A percentile compares a stretch with the other conserved stretches of the same genome.
Conservation (phyloP, 92 coral and sea anemone species). For the Metridium senile region DNA sequence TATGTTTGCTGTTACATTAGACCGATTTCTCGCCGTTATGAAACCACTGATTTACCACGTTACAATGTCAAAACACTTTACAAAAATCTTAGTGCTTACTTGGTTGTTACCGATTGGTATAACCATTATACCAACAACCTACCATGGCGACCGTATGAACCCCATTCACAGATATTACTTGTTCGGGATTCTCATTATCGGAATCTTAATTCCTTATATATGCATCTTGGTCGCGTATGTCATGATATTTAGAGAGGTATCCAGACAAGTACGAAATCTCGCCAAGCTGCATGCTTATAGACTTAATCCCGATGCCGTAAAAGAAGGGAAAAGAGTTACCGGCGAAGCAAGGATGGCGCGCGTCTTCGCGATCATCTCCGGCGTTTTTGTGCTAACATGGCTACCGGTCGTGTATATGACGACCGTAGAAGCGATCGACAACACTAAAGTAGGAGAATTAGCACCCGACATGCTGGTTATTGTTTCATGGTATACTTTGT, state of each 20-base stretch:
- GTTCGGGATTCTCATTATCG: slow-evolving; percentile 61
- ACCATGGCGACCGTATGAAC: slow-evolving; percentile 23
- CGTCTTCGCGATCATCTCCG: slow-evolving; percentile 80
- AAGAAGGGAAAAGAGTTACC: slow-evolving; percentile 70
- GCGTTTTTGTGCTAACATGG: slow-evolving; percentile 74
- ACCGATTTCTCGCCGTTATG: slow-evolving; percentile 79
- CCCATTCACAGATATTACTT: slow-evolving; percentile 37
- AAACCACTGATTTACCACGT: slow-evolving; percentile 72
- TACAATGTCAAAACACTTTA: slow-evolving; percentile 69
- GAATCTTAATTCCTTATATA: slow-evolving; percentile 66
- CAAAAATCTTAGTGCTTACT: slow-evolving; percentile 52
- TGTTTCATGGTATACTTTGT: slow-evolving; percentile 79
- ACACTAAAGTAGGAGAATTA: slow-evolving; percentile 11
- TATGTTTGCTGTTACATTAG: slow-evolving; percentile 82
- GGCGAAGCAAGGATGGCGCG: slow-evolving; percentile 81
- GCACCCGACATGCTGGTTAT: slow-evolving; percentile 47
- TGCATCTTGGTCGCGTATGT: slow-evolving; percentile 74
- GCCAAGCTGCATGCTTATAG: slow-evolving; percentile 48
- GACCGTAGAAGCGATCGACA: slow-evolving; percentile 53
- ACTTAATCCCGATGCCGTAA: slow-evolving; percentile 48
- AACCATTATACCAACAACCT: slow-evolving; percentile 56
- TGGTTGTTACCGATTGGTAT: slow-evolving; percentile 68
- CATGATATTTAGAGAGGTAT: slow-evolving; percentile 76
- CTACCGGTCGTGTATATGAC: slow-evolving; percentile 84
- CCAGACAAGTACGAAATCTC: slow-evolving; percentile 59